Conservation (phyloP, 2,797 vertebrate genomes). For the Loris lydekkerianus region DNA sequence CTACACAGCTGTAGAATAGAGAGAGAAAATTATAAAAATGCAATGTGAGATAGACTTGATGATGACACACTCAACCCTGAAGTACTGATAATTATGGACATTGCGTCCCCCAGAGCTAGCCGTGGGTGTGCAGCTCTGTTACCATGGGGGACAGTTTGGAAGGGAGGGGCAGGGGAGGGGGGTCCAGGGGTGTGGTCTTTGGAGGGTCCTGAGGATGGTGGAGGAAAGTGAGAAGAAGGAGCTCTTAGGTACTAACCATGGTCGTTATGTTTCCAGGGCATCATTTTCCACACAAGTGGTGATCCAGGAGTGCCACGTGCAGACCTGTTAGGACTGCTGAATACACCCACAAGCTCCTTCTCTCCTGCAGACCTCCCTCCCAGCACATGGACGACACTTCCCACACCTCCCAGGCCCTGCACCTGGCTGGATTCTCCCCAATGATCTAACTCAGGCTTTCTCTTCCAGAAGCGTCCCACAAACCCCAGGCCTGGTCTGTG, state of each 20-base stretch:
- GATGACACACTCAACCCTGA: neutral
- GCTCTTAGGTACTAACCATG: no score
- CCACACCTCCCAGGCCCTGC: neutral
- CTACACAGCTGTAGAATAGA: neutral
- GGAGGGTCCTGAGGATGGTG: fast-evolving
- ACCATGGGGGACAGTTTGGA: fast-evolving
- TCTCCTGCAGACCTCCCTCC: fast-evolving
- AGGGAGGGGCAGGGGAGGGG: fast-evolving
- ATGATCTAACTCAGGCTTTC: neutral
- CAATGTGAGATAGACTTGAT: neutral
- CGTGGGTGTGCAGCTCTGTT: neutral
- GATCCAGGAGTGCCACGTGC: neutral
- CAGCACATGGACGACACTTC: neutral
- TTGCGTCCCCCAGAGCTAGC: neutral
- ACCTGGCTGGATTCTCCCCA: neutral
- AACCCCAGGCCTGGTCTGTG: neutral
- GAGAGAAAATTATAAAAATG: neutral
- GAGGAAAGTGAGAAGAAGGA: neutral
- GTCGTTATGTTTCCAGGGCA: neutral
- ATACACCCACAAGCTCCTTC: neutral
- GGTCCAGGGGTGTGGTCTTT: neutral
- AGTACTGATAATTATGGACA: no score
- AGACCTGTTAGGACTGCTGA: neutral
- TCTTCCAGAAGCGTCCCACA: neutral
- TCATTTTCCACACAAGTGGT: neutral